phyloP scores from a whole-genome alignment of 2,113 vertebrate species.

The Colinus virginianus region DNA sequence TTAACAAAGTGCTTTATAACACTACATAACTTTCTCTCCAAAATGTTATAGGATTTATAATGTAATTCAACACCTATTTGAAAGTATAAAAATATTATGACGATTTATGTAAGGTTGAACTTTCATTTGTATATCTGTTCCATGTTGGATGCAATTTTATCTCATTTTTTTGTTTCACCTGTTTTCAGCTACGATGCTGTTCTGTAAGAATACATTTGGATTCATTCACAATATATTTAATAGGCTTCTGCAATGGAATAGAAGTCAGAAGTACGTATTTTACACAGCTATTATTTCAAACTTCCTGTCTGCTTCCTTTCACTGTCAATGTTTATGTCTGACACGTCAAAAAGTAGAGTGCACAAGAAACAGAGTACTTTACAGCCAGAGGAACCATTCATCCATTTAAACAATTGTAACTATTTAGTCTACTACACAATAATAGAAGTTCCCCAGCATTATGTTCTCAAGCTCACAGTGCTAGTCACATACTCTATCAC shows the following conservation, averaged over 20 bases:
- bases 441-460: neutral
- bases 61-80: neutral
- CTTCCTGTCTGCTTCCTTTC: conserved; percentile 9
- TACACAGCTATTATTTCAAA: neutral
- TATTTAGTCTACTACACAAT: neutral
- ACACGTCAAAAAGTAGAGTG: neutral
- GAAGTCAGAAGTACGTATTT: neutral
- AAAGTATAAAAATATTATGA: neutral
- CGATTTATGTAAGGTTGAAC: neutral
- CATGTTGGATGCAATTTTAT: neutral
- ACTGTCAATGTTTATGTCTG: neutral
- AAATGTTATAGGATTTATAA: neutral
- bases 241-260: neutral
- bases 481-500: neutral
- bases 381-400: neutral
- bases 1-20: neutral
- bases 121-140: neutral
- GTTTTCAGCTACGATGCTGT: neutral
- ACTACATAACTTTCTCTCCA: neutral
- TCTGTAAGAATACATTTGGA: neutral
- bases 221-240: neutral
- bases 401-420: neutral
- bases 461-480: neutral
- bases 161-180: neutral
- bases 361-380: neutral